phyloP scores from a whole-genome alignment of 37 sponge, comb jelly and placozoan genomes.

The Spongilla lacustris region DNA sequence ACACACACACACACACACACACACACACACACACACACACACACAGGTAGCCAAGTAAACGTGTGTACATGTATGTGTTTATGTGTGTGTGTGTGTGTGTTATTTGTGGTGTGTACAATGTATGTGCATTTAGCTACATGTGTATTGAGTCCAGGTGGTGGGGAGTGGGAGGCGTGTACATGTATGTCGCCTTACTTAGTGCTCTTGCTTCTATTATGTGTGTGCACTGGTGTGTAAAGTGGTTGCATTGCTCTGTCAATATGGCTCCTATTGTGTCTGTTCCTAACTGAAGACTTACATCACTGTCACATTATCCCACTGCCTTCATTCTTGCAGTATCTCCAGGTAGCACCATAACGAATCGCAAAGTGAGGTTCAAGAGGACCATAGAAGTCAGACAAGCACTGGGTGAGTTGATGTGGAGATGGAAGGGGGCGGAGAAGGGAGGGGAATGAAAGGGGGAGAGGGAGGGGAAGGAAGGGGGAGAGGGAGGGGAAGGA shows the following conservation, averaged over 20 bases:
- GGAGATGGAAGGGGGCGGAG: not conserved
- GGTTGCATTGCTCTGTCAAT: not conserved
- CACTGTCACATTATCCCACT: not conserved
- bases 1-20: not conserved
- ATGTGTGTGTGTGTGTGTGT: too few species aligned
- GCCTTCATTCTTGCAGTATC: slow-evolving; percentile 17
- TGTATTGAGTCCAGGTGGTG: too few species aligned
- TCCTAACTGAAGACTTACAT: not conserved
- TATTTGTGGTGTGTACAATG: not conserved
- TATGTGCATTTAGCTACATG: too few species aligned
- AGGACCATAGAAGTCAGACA: slow-evolving; percentile 67
- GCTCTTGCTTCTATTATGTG: too few species aligned
- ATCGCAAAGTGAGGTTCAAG: slow-evolving; percentile 61
- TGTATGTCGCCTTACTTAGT: too few species aligned
- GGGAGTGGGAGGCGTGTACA: too few species aligned
- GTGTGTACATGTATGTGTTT: too few species aligned
- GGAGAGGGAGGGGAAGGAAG: not conserved
- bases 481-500: not conserved
- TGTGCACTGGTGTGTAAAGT: too few species aligned
- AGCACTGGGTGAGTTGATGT: slow-evolving; percentile 2
- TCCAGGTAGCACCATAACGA: slow-evolving; percentile 34
- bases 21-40: slow-evolving; percentile 27
- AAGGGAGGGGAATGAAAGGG: not conserved
- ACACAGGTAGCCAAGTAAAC: not conserved
- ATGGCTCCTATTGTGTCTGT: not conserved